Evolutionary conservation across 2,888 invertebrate genomes (phyloP).

Genomic region (Oscheius myriophilus): DNA sequence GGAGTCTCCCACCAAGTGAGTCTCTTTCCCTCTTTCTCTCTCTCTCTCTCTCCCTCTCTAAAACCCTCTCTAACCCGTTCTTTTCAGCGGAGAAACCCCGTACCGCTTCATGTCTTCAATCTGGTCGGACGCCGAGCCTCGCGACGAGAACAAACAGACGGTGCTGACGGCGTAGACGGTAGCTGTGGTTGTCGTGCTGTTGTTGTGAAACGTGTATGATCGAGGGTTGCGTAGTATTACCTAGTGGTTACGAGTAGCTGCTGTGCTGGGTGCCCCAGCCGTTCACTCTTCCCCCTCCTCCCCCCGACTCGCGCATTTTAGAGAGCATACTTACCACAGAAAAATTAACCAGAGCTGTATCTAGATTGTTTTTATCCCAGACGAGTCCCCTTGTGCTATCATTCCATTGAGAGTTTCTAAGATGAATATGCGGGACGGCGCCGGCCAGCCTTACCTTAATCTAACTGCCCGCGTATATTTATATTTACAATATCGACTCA

Average conservation of each 20-base stretch:
- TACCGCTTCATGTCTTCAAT: constrained; percentile 32
- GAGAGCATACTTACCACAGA: constrained; percentile 25
- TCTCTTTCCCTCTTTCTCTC: background rate
- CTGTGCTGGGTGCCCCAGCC: constrained; percentile 9
- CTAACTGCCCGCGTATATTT: constrained; percentile 3
- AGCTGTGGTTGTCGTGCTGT: constrained; percentile 10
- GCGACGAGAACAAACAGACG: constrained; percentile 30
- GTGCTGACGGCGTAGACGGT: constrained; percentile 26
- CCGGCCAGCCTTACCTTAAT: background rate
- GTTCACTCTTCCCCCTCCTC: background rate
- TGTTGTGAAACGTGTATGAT: constrained; percentile 22
- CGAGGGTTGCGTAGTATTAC: constrained; percentile 30
- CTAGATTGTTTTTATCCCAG: constrained; percentile 27
- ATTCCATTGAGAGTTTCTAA: constrained; percentile 33
- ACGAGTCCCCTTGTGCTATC: constrained; percentile 32
- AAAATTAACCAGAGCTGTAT: constrained; percentile 32
- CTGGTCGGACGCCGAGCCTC: constrained; percentile 32
- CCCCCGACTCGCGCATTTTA: constrained; percentile 17
- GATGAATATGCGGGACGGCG: constrained; percentile 20
- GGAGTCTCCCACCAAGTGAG: constrained; percentile 58
- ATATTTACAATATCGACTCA: constrained; percentile 23
- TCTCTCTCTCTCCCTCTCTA: background rate
- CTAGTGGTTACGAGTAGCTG: constrained; percentile 27
- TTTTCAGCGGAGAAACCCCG: constrained; percentile 26
- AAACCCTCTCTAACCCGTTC: background rate